phyloP scores from a whole-genome alignment of 2,797 vertebrate species.

The Mormyrops boulengeri region DNA sequence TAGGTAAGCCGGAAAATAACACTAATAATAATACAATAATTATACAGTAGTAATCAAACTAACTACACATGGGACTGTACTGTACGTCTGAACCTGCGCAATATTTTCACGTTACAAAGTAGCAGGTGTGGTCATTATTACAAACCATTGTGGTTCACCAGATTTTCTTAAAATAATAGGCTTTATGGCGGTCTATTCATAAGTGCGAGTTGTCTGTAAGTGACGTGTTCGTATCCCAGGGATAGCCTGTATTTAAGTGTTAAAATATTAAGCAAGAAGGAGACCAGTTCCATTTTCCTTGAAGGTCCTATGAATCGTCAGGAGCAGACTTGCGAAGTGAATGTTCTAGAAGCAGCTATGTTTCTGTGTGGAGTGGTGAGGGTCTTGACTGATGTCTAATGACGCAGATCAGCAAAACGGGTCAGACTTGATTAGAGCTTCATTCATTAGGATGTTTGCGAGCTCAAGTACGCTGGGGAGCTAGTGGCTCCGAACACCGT shows the following conservation, averaged over 20 bases:
- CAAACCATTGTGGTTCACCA: neutral
- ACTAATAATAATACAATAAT: neutral
- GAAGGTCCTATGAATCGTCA: neutral
- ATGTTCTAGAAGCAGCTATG: neutral
- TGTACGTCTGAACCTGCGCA: neutral
- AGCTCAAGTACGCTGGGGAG: constrained; percentile 20
- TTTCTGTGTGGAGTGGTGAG: neutral
- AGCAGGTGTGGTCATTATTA: neutral
- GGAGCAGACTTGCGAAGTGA: neutral
- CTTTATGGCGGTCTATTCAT: neutral
- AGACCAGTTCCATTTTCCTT: neutral
- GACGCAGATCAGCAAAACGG: constrained; percentile 7
- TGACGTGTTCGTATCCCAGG: neutral
- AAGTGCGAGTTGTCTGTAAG: neutral
- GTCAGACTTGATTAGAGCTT: constrained; percentile 29
- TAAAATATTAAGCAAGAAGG: neutral
- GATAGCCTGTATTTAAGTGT: neutral
- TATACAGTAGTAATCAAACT: neutral
- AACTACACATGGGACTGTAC: neutral
- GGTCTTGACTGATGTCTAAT: neutral
- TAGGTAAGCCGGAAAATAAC: neutral
- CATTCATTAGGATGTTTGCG: constrained; percentile 31
- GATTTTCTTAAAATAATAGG: neutral
- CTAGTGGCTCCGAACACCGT: neutral
- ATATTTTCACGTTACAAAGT: neutral